Base-by-base conservation (phyloP, 2,113 vertebrate species). In the Orthonyx spaldingii region DNA sequence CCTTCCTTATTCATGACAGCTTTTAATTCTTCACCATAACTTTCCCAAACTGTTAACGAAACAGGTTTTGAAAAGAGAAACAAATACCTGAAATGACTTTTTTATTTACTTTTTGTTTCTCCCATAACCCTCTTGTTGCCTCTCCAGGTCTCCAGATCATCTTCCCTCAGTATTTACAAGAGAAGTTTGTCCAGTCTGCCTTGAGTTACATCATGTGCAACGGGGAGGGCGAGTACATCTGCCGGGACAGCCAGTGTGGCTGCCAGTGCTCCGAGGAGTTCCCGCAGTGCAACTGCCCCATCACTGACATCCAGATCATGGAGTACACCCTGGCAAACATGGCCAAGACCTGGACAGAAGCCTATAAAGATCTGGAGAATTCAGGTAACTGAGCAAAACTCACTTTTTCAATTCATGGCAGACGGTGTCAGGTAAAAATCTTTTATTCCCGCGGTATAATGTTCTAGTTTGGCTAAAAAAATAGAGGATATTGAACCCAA, bases 171-270 rank as follows among this genome's bases (percentile, higher is more conserved):
- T 99, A 99, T 96, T 98, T 99, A 95, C 99, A 99, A 95, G 99
- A 99, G 98, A 99, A 99, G 97, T 99, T 99, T 93, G 99, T 99
- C 81, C 99, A 99, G 97, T 99, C 99, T 16, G 99, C 99, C 90
- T 97, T 99, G 97, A 99, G 99, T 96, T 99, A 99, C 98, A 99
- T 99, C 94, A 99, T 99, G 99, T 99, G 99, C 96, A 99, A 99
- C 1, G 99, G 99, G 0, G 99, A 99, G 95, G 99, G 99, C 12
- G 99, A 99, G 81, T 99, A 99, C 47, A 92, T 99, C 94, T 99
- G 99, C 89, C 98, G 96, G 56, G 98, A 98, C 97, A 99, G 98
- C 98, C 99, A 99, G 83, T 99, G 99, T 3, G 98, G 98, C 72
- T 99, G 99, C 85, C 98, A 98, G 96, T 99, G 99, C 8, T 98